phyloP scores from a whole-genome alignment of 2,797 vertebrate species.

The Xiphophorus birchmanni region DNA sequence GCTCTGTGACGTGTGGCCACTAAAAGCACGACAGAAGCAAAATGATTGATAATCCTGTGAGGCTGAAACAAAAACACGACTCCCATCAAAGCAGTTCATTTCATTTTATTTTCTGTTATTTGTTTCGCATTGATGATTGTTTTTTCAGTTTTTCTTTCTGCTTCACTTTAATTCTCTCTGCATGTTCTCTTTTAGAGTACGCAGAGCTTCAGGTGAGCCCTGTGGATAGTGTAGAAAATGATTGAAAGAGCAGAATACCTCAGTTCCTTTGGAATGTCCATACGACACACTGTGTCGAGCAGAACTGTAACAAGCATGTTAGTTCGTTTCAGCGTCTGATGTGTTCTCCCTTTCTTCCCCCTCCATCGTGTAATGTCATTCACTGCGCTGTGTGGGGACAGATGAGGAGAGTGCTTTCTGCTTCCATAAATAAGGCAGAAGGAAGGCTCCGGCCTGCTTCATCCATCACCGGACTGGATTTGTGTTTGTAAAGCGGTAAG shows the following conservation, averaged over 20 bases:
- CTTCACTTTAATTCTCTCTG: not conserved
- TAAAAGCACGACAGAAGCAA: not conserved
- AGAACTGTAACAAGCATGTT: constrained; percentile 61
- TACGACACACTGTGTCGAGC: constrained; percentile 62
- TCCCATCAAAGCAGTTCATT: not conserved
- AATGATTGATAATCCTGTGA: not conserved
- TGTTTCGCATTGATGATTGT: not conserved
- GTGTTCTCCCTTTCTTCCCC: constrained; percentile 7
- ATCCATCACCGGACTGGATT: constrained; percentile 74
- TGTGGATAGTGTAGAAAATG: constrained; percentile 40
- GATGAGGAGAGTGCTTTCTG: constrained; percentile 63
- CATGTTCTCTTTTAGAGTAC: too few species aligned
- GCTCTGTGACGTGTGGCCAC: not conserved
- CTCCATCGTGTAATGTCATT: constrained; percentile 60
- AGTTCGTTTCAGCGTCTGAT: constrained; percentile 75
- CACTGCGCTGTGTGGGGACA: constrained; percentile 54
- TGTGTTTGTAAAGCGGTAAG: constrained; percentile 69
- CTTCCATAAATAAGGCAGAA: constrained; percentile 75
- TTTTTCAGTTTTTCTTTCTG: constrained; percentile 1
- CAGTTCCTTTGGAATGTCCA: constrained; percentile 71
- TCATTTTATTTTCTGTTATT: not conserved
- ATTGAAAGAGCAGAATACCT: constrained; percentile 68
- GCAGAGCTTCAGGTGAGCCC: constrained; percentile 17
- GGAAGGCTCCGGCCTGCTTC: constrained; percentile 72
- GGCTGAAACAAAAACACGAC: not conserved